Conservation (phyloP, 2,888 invertebrate genomes). For the Stenurella melanura region DNA sequence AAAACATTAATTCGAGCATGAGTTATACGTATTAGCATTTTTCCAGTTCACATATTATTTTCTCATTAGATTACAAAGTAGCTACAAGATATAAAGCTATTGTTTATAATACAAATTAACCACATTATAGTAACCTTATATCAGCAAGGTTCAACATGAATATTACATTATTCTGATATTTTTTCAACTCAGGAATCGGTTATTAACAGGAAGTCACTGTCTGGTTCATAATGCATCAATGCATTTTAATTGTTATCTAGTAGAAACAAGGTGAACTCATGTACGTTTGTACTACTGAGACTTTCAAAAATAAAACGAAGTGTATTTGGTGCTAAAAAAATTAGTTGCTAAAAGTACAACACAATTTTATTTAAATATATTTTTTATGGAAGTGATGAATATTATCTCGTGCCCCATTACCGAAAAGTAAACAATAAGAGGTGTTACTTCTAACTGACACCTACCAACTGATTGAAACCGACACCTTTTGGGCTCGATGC, state of each 20-base stretch:
- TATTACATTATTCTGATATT: conserved; percentile 24
- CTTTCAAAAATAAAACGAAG: neutral
- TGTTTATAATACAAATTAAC: conserved; percentile 14
- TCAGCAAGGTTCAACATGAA: conserved; percentile 1
- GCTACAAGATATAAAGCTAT: conserved; percentile 18
- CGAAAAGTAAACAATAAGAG: too few species aligned
- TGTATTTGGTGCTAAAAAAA: too few species aligned
- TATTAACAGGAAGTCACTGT: conserved; percentile 36
- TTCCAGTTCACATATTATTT: conserved; percentile 29
- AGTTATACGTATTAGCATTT: conserved; percentile 14
- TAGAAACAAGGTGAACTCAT: neutral
- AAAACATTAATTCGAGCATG: conserved; percentile 30
- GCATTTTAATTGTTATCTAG: conserved; percentile 1
- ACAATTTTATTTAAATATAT: too few species aligned
- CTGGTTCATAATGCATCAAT: neutral
- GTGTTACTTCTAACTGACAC: too few species aligned
- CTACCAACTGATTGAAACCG: too few species aligned
- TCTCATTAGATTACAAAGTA: conserved; percentile 32
- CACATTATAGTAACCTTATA: conserved; percentile 7
- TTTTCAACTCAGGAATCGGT: conserved; percentile 17
- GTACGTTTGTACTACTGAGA: neutral
- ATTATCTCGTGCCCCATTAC: too few species aligned
- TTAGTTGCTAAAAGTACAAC: too few species aligned
- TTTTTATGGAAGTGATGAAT: too few species aligned
- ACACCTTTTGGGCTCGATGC: too few species aligned